phyloP scores from a whole-genome alignment of 2,113 vertebrate species.

The Dendropsophus ebraccatus region DNA sequence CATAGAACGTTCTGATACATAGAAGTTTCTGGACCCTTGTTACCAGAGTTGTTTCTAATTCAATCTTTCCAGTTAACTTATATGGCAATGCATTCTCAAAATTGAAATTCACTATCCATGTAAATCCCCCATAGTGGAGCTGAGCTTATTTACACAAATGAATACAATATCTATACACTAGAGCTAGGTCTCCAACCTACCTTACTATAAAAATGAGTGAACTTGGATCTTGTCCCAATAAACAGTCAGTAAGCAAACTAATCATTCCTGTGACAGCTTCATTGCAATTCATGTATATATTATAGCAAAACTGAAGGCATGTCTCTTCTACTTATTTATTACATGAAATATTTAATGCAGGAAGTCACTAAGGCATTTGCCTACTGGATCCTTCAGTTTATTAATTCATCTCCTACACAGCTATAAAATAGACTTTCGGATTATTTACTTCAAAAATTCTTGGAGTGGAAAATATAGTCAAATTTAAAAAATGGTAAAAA shows the following conservation, averaged over 20 bases:
- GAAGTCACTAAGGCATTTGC: conserved; percentile 8
- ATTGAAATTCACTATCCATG: neutral
- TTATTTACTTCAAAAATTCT: neutral
- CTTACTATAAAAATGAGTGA: neutral
- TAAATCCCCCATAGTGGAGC: neutral
- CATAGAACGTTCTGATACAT: too few species aligned
- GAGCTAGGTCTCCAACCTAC: neutral
- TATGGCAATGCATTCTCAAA: neutral
- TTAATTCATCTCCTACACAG: neutral
- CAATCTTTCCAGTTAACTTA: neutral
- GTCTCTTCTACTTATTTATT: conserved; percentile 18
- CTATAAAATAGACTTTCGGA: neutral
- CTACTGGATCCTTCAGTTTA: neutral
- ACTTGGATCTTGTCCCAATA: neutral
- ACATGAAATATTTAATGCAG: conserved; percentile 10
- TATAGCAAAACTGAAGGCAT: neutral
- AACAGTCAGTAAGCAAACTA: neutral
- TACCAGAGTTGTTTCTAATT: neutral
- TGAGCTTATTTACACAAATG: neutral
- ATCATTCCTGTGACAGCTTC: neutral
- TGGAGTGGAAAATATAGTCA: neutral
- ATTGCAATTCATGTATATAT: conserved; percentile 20
- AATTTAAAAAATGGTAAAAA: too few species aligned
- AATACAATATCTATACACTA: neutral
- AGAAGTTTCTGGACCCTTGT: neutral